Evolutionary conservation across 2,113 vertebrate genomes (phyloP).

Genomic region (Apaloderma vittatum): DNA sequence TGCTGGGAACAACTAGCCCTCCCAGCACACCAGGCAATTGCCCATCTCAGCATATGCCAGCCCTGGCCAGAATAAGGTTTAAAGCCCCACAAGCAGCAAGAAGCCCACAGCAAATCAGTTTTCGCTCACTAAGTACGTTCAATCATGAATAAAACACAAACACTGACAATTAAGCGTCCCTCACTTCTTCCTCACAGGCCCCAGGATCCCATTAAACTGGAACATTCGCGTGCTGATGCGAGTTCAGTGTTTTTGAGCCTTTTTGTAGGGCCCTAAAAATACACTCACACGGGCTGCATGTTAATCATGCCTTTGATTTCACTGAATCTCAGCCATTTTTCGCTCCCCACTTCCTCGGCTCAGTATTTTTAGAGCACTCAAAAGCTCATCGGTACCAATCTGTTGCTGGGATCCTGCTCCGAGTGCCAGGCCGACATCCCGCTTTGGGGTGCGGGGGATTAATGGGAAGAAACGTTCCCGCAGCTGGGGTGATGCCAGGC

Average conservation of each 20-base stretch:
- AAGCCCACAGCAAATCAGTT: not conserved
- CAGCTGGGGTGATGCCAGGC: not conserved
- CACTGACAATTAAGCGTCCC: constrained; percentile 46
- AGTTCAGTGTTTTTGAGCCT: constrained; percentile 5
- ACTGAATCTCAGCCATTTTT: constrained; percentile 9
- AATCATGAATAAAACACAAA: constrained; percentile 53
- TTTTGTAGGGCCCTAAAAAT: constrained; percentile 66
- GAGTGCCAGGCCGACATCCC: not conserved
- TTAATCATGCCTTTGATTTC: constrained; percentile 49
- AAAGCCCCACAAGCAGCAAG: not conserved
- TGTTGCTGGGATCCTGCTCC: not conserved
- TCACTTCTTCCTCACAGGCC: constrained; percentile 39
- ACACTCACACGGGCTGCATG: not conserved
- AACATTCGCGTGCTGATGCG: constrained; percentile 42
- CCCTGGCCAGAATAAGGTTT: not conserved
- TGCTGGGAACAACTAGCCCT: rapidly evolving
- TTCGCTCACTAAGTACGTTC: not conserved
- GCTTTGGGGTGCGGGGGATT: not conserved
- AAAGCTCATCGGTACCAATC: not conserved
- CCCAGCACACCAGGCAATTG: not conserved
- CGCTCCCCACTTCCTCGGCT: not conserved
- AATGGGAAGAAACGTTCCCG: rapidly evolving
- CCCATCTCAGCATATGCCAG: not conserved
- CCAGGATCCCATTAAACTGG: constrained; percentile 57
- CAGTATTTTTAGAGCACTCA: constrained; percentile 9